Percentiles rank a stretch among this genome's conserved stretches.
Conservation (phyloP, 2,888 invertebrate species). For the Nymphalis urticae region DNA sequence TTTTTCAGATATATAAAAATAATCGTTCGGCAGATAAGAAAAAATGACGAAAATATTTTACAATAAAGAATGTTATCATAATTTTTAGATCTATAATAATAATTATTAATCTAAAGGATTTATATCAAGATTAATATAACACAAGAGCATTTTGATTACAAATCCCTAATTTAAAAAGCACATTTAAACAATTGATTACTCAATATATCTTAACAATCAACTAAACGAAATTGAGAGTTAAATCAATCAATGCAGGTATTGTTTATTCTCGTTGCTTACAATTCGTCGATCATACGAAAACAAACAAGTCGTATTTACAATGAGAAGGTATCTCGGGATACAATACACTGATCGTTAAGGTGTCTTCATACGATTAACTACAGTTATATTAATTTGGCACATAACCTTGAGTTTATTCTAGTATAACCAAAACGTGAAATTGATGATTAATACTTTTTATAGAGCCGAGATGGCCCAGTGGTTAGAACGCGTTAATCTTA, state of each 20-base stretch:
- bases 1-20: too few species aligned
- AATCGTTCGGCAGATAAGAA: too few species aligned
- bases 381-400: not conserved
- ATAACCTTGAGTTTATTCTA: too few species aligned
- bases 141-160: not conserved
- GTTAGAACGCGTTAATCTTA: too few species aligned
- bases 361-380: constrained; percentile 11
- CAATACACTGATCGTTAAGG: constrained; percentile 5
- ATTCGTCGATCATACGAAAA: constrained; percentile 45
- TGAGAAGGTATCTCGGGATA: constrained; percentile 13
- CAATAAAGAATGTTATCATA: too few species aligned
- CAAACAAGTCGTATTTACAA: constrained; percentile 48
- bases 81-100: too few species aligned
- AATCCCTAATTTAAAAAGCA: constrained; percentile 21
- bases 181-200: constrained; percentile 33
- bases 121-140: too few species aligned
- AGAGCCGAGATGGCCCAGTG: too few species aligned
- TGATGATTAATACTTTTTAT: too few species aligned
- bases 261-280: constrained; percentile 57
- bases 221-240: constrained; percentile 48
- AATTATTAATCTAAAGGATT: too few species aligned
- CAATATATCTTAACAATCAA: constrained; percentile 29
- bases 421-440: too few species aligned
- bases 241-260: constrained; percentile 54
- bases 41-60: too few species aligned